These are phyloP conservation scores for Lampris megalopsis DNA, from an alignment of 2,113 vertebrate species.

Conservation along the genomic window DNA sequence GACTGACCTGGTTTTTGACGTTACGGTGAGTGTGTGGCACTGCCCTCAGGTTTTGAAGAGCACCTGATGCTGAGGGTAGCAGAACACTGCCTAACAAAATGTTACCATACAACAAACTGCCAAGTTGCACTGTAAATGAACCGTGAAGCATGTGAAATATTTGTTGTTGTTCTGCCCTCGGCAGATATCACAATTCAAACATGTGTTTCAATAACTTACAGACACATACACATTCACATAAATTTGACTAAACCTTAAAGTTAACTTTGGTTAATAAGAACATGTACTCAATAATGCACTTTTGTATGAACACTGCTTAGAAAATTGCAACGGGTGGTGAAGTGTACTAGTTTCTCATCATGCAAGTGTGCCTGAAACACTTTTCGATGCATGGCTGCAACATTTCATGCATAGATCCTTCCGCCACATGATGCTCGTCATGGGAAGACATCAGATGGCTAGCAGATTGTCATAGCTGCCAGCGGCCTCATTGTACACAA, in stretches of 20 bases:
- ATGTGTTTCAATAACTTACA: constrained; percentile 25
- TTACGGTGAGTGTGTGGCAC: constrained; percentile 2
- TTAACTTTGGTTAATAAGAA: constrained; percentile 73
- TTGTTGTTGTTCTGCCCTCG: neutral
- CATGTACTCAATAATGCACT: constrained; percentile 56
- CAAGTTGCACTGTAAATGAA: constrained; percentile 19
- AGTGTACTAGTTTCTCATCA: constrained; percentile 55
- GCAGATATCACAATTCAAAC: constrained; percentile 19
- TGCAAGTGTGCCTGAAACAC: constrained; percentile 70
- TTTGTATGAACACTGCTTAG: constrained; percentile 56
- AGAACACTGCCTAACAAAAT: constrained; percentile 35
- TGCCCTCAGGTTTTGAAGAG: constrained; percentile 17
- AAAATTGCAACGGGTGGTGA: constrained; percentile 46
- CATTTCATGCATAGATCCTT: constrained; percentile 61
- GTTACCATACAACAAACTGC: constrained; percentile 30
- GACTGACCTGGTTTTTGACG: constrained; percentile 44
- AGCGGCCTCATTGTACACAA: constrained; percentile 39
- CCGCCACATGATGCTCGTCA: constrained; percentile 39
- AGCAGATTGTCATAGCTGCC: constrained; percentile 74
- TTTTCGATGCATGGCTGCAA: constrained; percentile 37
- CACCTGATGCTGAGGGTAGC: constrained; percentile 65
- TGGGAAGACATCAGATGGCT: constrained; percentile 74
- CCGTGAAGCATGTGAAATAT: neutral
- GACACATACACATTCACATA: constrained; percentile 2
- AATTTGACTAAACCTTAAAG: constrained; percentile 37